Conservation (phyloP, 92 coral and sea anemone species). For the Palythoa caribaeorum region DNA sequence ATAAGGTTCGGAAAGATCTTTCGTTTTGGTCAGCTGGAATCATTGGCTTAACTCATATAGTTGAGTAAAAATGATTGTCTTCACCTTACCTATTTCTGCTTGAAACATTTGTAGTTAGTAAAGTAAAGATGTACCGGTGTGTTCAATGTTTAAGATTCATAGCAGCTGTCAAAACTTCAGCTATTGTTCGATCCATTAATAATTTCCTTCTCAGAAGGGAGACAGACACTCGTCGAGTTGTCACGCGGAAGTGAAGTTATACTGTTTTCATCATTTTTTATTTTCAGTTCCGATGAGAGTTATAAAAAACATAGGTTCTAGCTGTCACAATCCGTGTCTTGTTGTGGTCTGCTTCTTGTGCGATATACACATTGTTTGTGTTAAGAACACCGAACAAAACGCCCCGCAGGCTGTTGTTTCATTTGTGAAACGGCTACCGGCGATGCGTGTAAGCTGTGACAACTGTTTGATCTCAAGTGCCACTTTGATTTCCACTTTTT, state of each 20-base stretch:
- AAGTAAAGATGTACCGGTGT: background rate
- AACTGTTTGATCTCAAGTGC: background rate
- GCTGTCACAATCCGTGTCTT: background rate
- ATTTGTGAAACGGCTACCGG: background rate
- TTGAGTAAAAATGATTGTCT: background rate
- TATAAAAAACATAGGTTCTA: background rate
- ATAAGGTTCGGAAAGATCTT: background rate
- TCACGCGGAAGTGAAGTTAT: slow-evolving; percentile 1
- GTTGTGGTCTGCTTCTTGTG: background rate
- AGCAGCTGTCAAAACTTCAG: background rate
- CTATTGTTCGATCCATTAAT: background rate
- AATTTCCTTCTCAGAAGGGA: background rate
- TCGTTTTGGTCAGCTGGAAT: background rate
- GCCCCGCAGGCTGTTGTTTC: background rate
- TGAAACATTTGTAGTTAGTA: background rate
- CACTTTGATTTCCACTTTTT: background rate
- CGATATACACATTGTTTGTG: no score
- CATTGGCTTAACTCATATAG: background rate
- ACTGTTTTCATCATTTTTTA: background rate
- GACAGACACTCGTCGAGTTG: background rate
- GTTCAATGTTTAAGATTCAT: background rate
- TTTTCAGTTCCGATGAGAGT: background rate
- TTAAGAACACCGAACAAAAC: no score
- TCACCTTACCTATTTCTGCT: background rate
- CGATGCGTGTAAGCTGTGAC: background rate